These are phyloP conservation scores for Orchestia grillus DNA, from an alignment of 1,140 invertebrate genomes.

Conservation along the genomic window DNA sequence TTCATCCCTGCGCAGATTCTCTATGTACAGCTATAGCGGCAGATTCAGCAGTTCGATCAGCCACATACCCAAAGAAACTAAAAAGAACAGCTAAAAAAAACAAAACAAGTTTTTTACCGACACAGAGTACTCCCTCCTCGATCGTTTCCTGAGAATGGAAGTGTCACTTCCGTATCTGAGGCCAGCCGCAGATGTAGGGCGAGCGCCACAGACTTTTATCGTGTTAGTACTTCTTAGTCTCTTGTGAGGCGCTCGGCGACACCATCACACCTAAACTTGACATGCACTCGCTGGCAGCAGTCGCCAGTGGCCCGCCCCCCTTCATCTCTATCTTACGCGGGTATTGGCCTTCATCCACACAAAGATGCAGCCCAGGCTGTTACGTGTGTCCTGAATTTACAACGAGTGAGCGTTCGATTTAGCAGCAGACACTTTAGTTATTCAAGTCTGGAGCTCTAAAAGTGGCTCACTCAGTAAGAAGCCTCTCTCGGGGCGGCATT, in stretches of 20 bases:
- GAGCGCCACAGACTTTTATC: neutral
- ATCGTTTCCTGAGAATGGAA: neutral
- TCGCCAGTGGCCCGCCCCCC: neutral
- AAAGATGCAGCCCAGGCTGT: neutral
- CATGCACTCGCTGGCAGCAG: neutral
- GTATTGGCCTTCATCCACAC: neutral
- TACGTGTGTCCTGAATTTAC: neutral
- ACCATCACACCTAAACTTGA: neutral
- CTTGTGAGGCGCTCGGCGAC: neutral
- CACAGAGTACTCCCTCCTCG: neutral
- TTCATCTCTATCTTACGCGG: neutral
- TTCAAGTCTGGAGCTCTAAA: neutral
- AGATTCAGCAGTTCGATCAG: neutral
- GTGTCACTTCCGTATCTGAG: neutral
- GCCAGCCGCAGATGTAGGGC: neutral
- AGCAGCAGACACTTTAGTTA: neutral
- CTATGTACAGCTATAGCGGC: neutral
- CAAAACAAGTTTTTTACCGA: neutral
- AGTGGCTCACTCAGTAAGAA: neutral
- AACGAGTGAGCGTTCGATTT: neutral
- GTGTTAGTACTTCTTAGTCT: neutral
- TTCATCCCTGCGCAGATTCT: neutral
- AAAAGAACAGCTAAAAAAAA: neutral
- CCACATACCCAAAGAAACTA: neutral
- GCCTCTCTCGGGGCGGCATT: no score